Evolutionary conservation across 2,888 invertebrate species (phyloP).

Genomic region (Rhamnusium bicolor): DNA sequence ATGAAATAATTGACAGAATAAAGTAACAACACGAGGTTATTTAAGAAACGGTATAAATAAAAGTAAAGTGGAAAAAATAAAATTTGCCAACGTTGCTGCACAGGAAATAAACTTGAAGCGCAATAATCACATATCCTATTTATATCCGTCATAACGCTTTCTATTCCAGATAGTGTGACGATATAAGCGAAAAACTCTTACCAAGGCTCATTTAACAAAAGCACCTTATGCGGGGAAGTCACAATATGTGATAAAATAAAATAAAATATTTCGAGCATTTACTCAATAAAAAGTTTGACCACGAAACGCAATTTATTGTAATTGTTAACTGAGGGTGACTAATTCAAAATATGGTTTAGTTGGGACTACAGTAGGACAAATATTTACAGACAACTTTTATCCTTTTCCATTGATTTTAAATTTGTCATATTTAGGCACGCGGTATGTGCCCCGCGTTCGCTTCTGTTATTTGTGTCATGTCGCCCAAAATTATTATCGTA

Average conservation of each 20-base stretch:
- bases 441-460: too few species aligned
- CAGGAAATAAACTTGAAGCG: constrained; percentile 39
- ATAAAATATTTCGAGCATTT: neutral
- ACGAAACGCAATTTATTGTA: neutral
- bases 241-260: constrained; percentile 1
- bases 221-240: constrained; percentile 26
- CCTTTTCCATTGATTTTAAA: too few species aligned
- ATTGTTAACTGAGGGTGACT: neutral
- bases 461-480: too few species aligned
- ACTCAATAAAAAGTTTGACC: constrained; percentile 9
- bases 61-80: constrained; percentile 34
- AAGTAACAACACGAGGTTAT: neutral
- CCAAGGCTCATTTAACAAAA: constrained; percentile 47
- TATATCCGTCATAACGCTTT: constrained; percentile 46
- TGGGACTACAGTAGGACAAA: neutral
- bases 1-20: too few species aligned
- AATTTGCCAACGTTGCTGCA: constrained; percentile 39
- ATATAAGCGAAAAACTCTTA: constrained; percentile 40
- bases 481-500: too few species aligned
- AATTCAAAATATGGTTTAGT: neutral
- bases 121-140: constrained; percentile 53
- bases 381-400: too few species aligned
- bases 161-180: constrained; percentile 29
- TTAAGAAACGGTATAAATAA: neutral
- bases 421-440: too few species aligned